These are phyloP conservation scores for Pinna nobilis DNA, from an alignment of 1,140 invertebrate genomes.

Conservation along the genomic window DNA sequence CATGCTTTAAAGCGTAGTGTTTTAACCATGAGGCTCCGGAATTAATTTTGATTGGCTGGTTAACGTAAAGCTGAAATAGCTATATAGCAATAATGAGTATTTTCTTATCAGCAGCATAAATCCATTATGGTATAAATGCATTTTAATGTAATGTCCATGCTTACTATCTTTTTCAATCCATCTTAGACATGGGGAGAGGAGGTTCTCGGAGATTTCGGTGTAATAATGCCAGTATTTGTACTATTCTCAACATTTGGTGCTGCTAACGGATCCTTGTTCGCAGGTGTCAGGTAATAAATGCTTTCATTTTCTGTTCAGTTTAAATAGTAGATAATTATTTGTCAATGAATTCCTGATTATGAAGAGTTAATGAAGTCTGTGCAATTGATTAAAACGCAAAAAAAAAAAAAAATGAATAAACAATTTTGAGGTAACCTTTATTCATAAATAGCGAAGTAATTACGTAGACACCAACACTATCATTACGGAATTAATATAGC, in stretches of 20 bases:
- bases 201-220: conserved; percentile 90
- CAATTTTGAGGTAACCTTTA: too few relatives aligned
- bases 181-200: conserved; percentile 90
- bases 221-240: conserved; percentile 97
- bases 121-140: neutral
- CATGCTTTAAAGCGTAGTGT: too few relatives aligned
- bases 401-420: too few relatives aligned
- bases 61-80: too few relatives aligned
- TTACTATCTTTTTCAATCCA: too few relatives aligned
- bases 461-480: too few relatives aligned
- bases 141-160: neutral
- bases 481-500: too few relatives aligned
- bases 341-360: neutral
- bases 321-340: neutral
- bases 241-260: conserved; percentile 98
- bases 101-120: neutral
- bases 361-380: neutral
- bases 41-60: too few relatives aligned
- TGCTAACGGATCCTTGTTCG: conserved; percentile 97
- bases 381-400: too few relatives aligned
- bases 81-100: neutral
- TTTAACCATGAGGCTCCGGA: too few relatives aligned
- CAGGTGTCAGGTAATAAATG: conserved; percentile 84
- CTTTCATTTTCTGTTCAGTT: neutral
- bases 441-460: too few relatives aligned